Evolutionary conservation across 2,888 invertebrate species (phyloP).

Genomic region (Ypsolopha scabrella): DNA sequence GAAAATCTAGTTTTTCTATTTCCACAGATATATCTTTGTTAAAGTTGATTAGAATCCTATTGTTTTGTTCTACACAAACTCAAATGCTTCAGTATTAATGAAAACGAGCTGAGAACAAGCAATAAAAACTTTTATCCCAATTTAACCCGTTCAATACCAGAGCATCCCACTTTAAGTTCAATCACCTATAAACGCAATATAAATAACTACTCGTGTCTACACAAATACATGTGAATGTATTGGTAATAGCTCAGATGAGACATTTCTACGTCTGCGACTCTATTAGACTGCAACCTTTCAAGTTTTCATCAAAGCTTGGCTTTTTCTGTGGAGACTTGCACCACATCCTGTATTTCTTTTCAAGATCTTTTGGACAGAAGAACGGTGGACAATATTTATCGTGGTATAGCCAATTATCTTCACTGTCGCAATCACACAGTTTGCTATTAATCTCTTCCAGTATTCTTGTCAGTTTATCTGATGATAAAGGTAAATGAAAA

Average conservation of each 20-base stretch:
- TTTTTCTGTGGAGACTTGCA: conserved; percentile 24
- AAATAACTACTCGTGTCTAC: neutral
- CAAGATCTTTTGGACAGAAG: conserved; percentile 35
- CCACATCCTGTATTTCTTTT: conserved; percentile 23
- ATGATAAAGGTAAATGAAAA: conserved; percentile 7
- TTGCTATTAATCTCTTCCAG: conserved; percentile 27
- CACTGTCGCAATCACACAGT: conserved; percentile 13
- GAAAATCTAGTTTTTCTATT: too few species aligned
- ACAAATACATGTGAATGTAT: neutral
- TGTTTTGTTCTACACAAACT: too few species aligned
- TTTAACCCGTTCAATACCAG: too few species aligned
- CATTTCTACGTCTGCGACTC: conserved; percentile 53
- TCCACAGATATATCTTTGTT: too few species aligned
- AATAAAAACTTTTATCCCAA: too few species aligned
- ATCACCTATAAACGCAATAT: neutral
- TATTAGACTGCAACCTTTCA: conserved; percentile 59
- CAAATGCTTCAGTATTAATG: too few species aligned
- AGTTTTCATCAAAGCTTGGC: conserved; percentile 56
- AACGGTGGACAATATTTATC: conserved; percentile 29
- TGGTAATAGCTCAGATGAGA: conserved; percentile 8
- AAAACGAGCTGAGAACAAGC: too few species aligned
- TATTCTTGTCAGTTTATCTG: conserved; percentile 35
- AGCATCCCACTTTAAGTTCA: too few species aligned
- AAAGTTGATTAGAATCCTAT: too few species aligned
- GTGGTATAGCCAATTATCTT: conserved; percentile 17